Percentiles rank a stretch among this genome's conserved stretches.
Conservation (phyloP, 2,113 vertebrate species). For the Cheirogaleus medius region DNA sequence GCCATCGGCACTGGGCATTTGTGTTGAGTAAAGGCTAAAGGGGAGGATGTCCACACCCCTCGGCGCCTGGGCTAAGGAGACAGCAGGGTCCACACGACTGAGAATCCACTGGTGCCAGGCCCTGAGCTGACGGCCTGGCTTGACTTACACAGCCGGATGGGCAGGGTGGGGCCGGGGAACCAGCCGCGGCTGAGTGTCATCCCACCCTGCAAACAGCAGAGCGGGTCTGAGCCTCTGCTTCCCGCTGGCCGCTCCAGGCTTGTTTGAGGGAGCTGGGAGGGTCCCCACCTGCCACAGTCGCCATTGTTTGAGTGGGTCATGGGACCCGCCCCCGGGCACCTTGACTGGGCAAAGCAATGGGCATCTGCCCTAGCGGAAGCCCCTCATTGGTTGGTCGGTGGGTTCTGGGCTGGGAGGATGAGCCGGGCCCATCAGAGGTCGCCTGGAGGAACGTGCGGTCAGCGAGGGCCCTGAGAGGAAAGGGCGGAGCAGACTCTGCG, state of each 20-base stretch:
- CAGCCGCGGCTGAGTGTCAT: fast-evolving
- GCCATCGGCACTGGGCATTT: fast-evolving
- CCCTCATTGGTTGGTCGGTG: not conserved
- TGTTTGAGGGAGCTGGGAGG: not conserved
- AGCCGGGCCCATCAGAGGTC: not conserved
- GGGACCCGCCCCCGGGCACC: not conserved
- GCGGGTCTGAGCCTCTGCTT: not conserved
- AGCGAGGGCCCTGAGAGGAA: not conserved
- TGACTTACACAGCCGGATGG: fast-evolving
- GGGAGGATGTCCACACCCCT: not conserved
- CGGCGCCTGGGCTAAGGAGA: not conserved
- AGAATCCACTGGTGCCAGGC: not conserved
- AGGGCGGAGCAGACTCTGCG: not conserved
- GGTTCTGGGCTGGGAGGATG: fast-evolving
- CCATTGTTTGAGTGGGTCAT: not conserved
- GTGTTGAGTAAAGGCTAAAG: not conserved
- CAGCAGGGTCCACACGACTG: fast-evolving
- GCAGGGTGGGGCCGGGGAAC: fast-evolving
- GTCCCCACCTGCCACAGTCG: not conserved
- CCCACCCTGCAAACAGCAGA: not conserved
- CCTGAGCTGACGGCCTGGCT: not conserved
- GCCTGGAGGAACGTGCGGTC: not conserved
- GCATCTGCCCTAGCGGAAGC: fast-evolving
- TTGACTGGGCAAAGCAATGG: not conserved
- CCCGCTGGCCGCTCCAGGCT: not conserved